Percentiles rank a stretch among this genome's conserved stretches.
These are phyloP conservation scores for Epicampocera succincta DNA, from an alignment of 2,888 invertebrate genomes.

Conservation along the genomic window DNA sequence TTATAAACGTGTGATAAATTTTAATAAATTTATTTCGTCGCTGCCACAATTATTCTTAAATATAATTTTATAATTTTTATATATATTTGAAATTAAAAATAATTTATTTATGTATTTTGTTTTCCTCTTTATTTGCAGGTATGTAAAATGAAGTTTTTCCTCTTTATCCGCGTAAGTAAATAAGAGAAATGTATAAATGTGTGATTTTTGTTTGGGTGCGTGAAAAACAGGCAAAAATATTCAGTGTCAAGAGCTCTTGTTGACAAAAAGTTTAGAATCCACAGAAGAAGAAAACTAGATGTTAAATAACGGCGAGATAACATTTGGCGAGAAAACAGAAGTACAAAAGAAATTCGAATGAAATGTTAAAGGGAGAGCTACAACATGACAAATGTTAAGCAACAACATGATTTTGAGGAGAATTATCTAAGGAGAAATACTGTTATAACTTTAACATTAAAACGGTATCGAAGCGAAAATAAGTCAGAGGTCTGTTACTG, in stretches of 20 bases:
- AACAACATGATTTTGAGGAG: no score
- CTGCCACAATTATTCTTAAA: background rate
- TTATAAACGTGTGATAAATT: no score
- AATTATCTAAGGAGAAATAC: no score
- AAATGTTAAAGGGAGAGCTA: no score
- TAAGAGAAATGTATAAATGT: conserved; percentile 15
- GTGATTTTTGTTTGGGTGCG: no score
- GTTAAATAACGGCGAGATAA: background rate
- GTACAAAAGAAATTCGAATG: background rate
- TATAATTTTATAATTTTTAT: background rate
- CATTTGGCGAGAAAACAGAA: background rate
- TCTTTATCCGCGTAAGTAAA: background rate
- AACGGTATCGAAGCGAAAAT: no score
- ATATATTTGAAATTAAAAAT: background rate
- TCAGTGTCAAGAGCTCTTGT: conserved; percentile 38
- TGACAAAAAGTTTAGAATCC: conserved; percentile 26
- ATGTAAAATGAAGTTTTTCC: conserved; percentile 14
- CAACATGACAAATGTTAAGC: no score
- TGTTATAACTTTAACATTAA: no score
- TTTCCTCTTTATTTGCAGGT: conserved; percentile 42
- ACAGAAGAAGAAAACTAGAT: conserved; percentile 13
- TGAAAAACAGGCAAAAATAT: background rate
- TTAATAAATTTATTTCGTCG: no score
- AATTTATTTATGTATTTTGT: background rate
- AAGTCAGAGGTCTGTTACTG: no score